Conservation (phyloP, 1,140 invertebrate species). For the Bombus haemorrhoidalis region DNA sequence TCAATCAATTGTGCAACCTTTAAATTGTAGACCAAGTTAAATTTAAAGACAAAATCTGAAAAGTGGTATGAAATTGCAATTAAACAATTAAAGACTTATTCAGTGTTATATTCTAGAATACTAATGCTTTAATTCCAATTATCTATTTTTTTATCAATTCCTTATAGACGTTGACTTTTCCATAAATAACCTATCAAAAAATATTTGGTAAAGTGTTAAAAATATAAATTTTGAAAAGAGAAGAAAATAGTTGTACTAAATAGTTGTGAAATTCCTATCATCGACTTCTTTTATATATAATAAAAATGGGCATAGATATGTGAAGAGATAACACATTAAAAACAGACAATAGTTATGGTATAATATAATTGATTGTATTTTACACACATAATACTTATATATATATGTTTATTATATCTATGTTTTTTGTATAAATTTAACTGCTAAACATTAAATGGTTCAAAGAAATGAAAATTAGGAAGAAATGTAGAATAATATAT, state of each 20-base stretch:
- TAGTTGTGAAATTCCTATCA: not conserved
- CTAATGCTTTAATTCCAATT: conserved; percentile 50
- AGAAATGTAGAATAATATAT: conserved; percentile 9
- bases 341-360: conserved; percentile 2
- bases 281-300: conserved; percentile 8
- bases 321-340: not conserved
- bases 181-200: conserved; percentile 44
- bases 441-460: conserved; percentile 16
- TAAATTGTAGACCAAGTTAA: conserved; percentile 79
- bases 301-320: not conserved
- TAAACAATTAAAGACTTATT: conserved; percentile 53
- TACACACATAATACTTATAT: conserved; percentile 8
- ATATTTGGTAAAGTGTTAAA: conserved; percentile 42
- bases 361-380: conserved; percentile 40
- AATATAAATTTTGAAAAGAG: conserved; percentile 25
- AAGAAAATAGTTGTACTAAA: conserved; percentile 9
- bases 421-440: conserved; percentile 5
- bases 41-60: conserved; percentile 39
- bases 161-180: conserved; percentile 46
- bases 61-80: conserved; percentile 35
- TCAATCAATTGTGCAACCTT: conserved; percentile 59
- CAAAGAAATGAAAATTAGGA: not conserved
- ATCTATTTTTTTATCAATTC: conserved; percentile 60
- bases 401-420: conserved; percentile 42
- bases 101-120: conserved; percentile 51